A percentile compares a stretch with the other conserved stretches of the same genome.
phyloP scores from a whole-genome alignment of 2,888 invertebrate species.

The Elmis aenea region DNA sequence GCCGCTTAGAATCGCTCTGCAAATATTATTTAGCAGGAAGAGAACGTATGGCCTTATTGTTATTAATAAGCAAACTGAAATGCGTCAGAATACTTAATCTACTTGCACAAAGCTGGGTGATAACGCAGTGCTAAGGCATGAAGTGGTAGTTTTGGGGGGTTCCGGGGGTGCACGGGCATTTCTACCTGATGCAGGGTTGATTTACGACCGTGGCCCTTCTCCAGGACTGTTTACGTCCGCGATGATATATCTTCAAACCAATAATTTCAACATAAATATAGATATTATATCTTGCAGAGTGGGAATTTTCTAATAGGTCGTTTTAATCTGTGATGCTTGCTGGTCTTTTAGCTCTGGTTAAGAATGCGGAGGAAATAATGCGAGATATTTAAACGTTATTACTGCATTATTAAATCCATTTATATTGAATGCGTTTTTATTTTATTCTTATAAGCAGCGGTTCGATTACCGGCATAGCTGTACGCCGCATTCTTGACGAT shows the following conservation, averaged over 20 bases:
- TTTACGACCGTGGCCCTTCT: constrained; percentile 27
- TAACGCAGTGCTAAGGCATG: too few species aligned
- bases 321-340: constrained; percentile 24
- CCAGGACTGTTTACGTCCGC: constrained; percentile 26
- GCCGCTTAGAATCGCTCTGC: too few species aligned
- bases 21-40: too few species aligned
- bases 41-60: too few species aligned
- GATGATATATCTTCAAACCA: constrained; percentile 27
- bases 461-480: constrained; percentile 13
- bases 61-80: too few species aligned
- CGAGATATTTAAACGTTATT: constrained; percentile 23
- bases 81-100: too few species aligned
- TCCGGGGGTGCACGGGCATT: constrained; percentile 10
- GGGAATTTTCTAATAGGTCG: constrained; percentile 26
- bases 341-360: constrained; percentile 21
- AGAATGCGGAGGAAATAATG: constrained; percentile 22
- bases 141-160: constrained; percentile 11
- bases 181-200: constrained; percentile 30
- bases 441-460: constrained; percentile 12
- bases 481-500: constrained; percentile 11
- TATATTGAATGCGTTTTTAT: constrained; percentile 13
- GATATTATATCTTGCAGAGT: constrained; percentile 30
- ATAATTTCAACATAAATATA: constrained; percentile 32
- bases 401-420: constrained; percentile 15
- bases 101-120: too few species aligned